Conservation (phyloP, 2,113 vertebrate species). For the Cathartes aura region DNA sequence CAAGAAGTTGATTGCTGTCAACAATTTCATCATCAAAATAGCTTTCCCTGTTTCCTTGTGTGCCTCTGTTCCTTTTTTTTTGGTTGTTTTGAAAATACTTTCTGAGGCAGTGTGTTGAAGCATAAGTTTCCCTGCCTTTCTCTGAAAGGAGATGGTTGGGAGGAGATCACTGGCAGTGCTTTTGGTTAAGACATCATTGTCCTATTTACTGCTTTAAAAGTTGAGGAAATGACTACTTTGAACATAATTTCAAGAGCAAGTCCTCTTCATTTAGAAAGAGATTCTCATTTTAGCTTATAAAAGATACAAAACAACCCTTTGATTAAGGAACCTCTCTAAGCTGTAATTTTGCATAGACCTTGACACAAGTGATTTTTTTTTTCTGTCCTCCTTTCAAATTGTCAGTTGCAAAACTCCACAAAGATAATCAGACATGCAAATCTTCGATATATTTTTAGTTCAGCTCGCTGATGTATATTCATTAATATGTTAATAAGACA, state of each 20-base stretch:
- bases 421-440: conserved; percentile 57
- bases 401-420: not conserved
- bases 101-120: not conserved
- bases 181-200: not conserved
- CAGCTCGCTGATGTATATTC: conserved; percentile 4
- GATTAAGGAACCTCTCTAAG: conserved; percentile 6
- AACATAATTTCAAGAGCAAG: not conserved
- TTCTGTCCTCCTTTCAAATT: not conserved
- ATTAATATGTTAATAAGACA: conserved; percentile 50
- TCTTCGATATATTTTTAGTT: conserved; percentile 31
- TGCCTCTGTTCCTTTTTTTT: not conserved
- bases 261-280: not conserved
- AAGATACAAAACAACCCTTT: not conserved
- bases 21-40: not conserved
- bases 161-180: not conserved
- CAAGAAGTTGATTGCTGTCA: not conserved
- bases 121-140: not conserved
- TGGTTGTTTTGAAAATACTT: not conserved
- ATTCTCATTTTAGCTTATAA: not conserved
- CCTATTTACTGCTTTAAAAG: not conserved
- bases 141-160: not conserved
- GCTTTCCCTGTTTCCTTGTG: not conserved
- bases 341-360: conserved; percentile 24
- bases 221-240: not conserved
- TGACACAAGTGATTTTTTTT: not conserved